Evolutionary conservation across 2,797 vertebrate genomes (phyloP), one percentile per base, ranked within the genome.

Genomic region (Enteromius trimaculatus): DNA sequence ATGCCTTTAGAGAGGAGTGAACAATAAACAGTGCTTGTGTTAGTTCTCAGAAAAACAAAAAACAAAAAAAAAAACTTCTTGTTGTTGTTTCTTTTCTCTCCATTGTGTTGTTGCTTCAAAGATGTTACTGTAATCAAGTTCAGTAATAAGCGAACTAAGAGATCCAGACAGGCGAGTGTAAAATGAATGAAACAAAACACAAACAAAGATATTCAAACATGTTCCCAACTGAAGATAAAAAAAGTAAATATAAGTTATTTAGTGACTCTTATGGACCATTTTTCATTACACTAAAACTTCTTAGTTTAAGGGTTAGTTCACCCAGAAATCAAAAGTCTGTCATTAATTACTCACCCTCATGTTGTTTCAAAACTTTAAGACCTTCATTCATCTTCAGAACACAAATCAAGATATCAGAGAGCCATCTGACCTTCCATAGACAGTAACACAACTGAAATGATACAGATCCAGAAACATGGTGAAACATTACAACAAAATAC

Each of bases 11-110:
- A 64, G 39, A 39, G 55, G 16, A 69, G 79, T 66, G 3, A 4
- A 84, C 84, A 85, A 75, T 79, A 88, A 80, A 86, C 34, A 77
- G 11, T 44, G 72, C 14, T n/a, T 23, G 62, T 65, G 69, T 76
- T 55, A 34, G 81, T 82, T 76, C 64, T 69, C 64, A 69, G 72
- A 44, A n/a, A n/a, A n/a, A n/a, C n/a, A n/a, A n/a, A n/a, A n/a
- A n/a, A n/a, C n/a, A n/a, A n/a, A n/a, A n/a, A n/a, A n/a, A n/a
- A n/a, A n/a, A 75, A 75, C 51, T 21, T 5, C 0, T 55, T 31
- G 17, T 42, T 31, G 11, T 60, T 13, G n/a, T 64, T 64, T 16
- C 17, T 14, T 23, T 23, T 53, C n/a, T 64, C 3, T 68, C 34
- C 23, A 55, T 77, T 76, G 60, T 82, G 49, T 75, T 65, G 42